A percentile compares a stretch with the other conserved stretches of the same genome.
Conservation (phyloP, 2,113 vertebrate species). For the Oenanthe oenanthe region DNA sequence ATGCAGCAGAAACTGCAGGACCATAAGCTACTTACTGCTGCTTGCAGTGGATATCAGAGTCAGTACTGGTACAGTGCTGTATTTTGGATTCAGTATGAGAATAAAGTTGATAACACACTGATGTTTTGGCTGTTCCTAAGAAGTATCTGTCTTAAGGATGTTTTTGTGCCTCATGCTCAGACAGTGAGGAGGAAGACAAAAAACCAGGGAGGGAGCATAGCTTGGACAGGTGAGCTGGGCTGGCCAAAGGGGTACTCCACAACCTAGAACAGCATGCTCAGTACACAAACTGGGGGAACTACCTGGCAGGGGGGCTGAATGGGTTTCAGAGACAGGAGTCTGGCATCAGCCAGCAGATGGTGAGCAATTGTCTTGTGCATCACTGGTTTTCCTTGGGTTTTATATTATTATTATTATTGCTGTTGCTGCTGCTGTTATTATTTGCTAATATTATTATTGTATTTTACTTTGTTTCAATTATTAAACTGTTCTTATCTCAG, state of each 20-base stretch:
- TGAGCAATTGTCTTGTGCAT: neutral
- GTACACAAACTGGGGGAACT: neutral
- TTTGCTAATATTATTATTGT: neutral
- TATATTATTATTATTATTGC: neutral
- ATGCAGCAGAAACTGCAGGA: neutral
- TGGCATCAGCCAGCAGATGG: neutral
- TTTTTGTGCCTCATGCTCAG: neutral
- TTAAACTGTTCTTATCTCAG: neutral
- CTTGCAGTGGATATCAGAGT: neutral
- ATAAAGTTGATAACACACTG: neutral
- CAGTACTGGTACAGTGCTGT: neutral
- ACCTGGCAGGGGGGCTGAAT: neutral
- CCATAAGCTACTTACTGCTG: neutral
- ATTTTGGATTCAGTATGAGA: neutral
- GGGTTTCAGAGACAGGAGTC: neutral
- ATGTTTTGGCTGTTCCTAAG: neutral
- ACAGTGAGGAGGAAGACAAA: neutral
- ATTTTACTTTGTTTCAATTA: neutral
- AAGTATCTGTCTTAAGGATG: accelerated
- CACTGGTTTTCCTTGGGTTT: neutral
- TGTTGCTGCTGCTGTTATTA: neutral
- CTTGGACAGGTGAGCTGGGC: neutral
- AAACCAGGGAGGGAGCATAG: neutral
- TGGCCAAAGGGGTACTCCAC: neutral
- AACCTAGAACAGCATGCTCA: neutral